Percentiles rank a stretch among this genome's conserved stretches.
Conservation (phyloP, 2,888 invertebrate species). For the Sphaeridia pumilis region DNA sequence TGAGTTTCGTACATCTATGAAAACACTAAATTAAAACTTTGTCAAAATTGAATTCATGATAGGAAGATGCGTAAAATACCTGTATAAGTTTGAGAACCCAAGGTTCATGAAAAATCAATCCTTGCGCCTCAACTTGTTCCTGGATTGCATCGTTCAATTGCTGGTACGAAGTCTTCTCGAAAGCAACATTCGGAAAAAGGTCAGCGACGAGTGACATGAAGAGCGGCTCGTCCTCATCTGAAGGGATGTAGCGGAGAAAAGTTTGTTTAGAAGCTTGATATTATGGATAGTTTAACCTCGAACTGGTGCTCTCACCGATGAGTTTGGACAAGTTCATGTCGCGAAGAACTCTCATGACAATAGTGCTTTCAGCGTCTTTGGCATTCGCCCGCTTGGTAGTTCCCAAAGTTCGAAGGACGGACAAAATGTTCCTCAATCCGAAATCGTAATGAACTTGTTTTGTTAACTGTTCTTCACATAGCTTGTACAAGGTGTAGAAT, state of each 20-base stretch:
- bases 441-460: slow-evolving; percentile 98
- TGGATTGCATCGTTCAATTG: slow-evolving; percentile 79
- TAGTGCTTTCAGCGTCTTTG: slow-evolving; percentile 86
- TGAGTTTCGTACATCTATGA: slow-evolving; percentile 83
- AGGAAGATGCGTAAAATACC: slow-evolving; percentile 41
- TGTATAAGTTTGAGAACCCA: slow-evolving; percentile 92
- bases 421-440: slow-evolving; percentile 86
- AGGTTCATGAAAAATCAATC: slow-evolving; percentile 80
- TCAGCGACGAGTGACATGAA: slow-evolving; percentile 92
- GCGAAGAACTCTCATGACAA: slow-evolving; percentile 87
- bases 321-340: slow-evolving; percentile 97
- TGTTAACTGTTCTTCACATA: slow-evolving; percentile 93
- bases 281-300: too few species aligned
- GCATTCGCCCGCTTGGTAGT: slow-evolving; percentile 82
- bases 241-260: not conserved
- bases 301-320: slow-evolving; percentile 47
- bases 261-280: not conserved
- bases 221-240: slow-evolving; percentile 92
- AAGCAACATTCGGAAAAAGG: slow-evolving; percentile 83
- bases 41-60: not conserved
- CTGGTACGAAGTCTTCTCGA: slow-evolving; percentile 83
- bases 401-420: slow-evolving; percentile 82
- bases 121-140: slow-evolving; percentile 65
- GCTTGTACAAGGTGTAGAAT: slow-evolving; percentile 89
- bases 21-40: slow-evolving; percentile 2